Conservation (phyloP, 2,797 vertebrate genomes). For the Loris lydekkerianus region DNA sequence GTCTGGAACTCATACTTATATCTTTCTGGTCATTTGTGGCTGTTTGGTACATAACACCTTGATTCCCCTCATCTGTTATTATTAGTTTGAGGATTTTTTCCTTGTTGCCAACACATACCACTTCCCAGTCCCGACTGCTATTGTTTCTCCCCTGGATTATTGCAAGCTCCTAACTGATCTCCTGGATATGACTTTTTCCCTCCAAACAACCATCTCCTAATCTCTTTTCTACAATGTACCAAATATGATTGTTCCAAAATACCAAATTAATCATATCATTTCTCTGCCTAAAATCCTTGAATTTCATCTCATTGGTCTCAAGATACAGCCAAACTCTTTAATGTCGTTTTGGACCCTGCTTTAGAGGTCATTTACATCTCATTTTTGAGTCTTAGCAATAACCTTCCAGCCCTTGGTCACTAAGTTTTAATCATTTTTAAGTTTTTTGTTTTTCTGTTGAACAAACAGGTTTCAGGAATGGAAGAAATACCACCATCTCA, state of each 20-base stretch:
- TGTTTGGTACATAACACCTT: not conserved
- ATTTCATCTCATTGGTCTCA: conserved; percentile 7
- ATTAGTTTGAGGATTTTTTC: not conserved
- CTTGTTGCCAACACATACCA: not conserved
- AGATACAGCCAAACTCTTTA: not conserved
- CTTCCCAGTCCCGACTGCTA: not conserved
- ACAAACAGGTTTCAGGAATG: not conserved
- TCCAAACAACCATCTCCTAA: not conserved
- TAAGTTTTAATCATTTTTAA: not conserved
- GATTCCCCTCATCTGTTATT: not conserved
- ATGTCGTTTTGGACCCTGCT: not conserved
- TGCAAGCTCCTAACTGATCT: not conserved
- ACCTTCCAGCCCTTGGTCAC: not conserved
- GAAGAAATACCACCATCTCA: not conserved
- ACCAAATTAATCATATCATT: not conserved
- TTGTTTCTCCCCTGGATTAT: not conserved
- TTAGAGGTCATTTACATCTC: not conserved
- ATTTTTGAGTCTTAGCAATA: not conserved
- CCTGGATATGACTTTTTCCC: not conserved
- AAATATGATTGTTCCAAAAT: not conserved
- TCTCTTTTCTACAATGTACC: not conserved
- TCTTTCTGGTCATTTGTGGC: not conserved
- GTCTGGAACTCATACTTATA: not conserved
- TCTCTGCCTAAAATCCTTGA: conserved; percentile 17
- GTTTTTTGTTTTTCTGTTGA: not conserved